Evolutionary conservation across 2,797 vertebrate genomes (phyloP).

Genomic region (Melanotaenia boesemani): DNA sequence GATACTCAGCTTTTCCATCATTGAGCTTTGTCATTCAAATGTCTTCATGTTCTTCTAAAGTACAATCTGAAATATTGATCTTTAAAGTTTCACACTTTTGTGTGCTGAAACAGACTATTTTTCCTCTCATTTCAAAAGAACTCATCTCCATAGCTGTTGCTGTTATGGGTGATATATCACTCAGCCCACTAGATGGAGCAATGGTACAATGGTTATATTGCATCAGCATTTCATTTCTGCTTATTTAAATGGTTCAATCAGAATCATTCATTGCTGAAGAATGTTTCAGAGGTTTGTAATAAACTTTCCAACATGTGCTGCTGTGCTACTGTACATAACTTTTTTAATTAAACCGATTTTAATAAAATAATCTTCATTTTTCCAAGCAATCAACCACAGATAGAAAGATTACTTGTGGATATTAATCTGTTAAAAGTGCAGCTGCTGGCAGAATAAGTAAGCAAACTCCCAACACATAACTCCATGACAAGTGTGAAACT

Average conservation of each 20-base stretch:
- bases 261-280: conserved; percentile 24
- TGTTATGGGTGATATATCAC: conserved; percentile 36
- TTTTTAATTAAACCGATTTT: conserved; percentile 62
- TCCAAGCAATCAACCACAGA: conserved; percentile 50
- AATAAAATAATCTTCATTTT: conserved; percentile 42
- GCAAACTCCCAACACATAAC: conserved; percentile 18
- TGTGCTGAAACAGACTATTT: neutral
- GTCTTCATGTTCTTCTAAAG: conserved; percentile 24
- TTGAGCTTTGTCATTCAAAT: neutral
- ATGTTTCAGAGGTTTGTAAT: conserved; percentile 41
- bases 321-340: conserved; percentile 39
- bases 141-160: conserved; percentile 18
- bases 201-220: conserved; percentile 43
- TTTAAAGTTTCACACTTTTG: neutral
- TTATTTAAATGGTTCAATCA: conserved; percentile 49
- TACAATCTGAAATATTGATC: conserved; percentile 12
- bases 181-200: conserved; percentile 79
- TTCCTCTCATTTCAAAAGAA: conserved; percentile 13
- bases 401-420: conserved; percentile 28
- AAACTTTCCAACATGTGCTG: conserved; percentile 29
- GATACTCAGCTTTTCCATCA: conserved; percentile 22
- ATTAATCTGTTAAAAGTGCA: conserved; percentile 44
- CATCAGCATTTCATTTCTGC: conserved; percentile 42
- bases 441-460: conserved; percentile 26
- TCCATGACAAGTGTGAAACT: conserved; percentile 17